phyloP scores from a whole-genome alignment of 2,113 vertebrate species.

The Hyla sarda region DNA sequence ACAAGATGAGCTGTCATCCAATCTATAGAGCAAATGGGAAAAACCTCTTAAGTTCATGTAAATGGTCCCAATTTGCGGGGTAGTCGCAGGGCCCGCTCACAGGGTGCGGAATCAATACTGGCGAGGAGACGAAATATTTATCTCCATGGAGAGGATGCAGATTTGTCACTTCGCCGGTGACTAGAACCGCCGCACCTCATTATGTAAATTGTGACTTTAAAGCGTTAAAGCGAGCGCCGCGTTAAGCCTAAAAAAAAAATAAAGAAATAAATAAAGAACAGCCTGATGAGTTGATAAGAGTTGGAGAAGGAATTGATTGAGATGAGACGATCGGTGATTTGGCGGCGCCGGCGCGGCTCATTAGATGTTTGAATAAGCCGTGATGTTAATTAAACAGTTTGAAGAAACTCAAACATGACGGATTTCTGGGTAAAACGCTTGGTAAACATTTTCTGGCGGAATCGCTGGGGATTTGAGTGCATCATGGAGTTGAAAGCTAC shows the following conservation, averaged over 20 bases:
- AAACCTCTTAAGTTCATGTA: neutral
- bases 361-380: conserved; percentile 75
- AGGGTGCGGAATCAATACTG: neutral
- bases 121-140: neutral
- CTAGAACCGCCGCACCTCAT: conserved; percentile 14
- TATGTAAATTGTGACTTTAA: conserved; percentile 53
- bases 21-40: neutral
- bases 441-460: conserved; percentile 76
- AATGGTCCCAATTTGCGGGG: neutral
- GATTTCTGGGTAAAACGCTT: conserved; percentile 70
- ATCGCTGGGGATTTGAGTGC: conserved; percentile 68
- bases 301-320: conserved; percentile 26
- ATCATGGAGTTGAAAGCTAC: conserved; percentile 70
- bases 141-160: neutral
- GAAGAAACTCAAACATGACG: conserved; percentile 69
- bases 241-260: conserved; percentile 40
- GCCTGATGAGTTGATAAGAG: conserved; percentile 31
- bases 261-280: neutral
- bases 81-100: neutral
- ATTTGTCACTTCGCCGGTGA: neutral
- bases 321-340: conserved; percentile 48
- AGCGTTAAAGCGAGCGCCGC: conserved; percentile 35
- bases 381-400: conserved; percentile 80
- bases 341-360: conserved; percentile 63
- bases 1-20: neutral